Evolutionary conservation across 2,113 vertebrate genomes (phyloP).

Genomic region (Anarhynchus alexandrinus): DNA sequence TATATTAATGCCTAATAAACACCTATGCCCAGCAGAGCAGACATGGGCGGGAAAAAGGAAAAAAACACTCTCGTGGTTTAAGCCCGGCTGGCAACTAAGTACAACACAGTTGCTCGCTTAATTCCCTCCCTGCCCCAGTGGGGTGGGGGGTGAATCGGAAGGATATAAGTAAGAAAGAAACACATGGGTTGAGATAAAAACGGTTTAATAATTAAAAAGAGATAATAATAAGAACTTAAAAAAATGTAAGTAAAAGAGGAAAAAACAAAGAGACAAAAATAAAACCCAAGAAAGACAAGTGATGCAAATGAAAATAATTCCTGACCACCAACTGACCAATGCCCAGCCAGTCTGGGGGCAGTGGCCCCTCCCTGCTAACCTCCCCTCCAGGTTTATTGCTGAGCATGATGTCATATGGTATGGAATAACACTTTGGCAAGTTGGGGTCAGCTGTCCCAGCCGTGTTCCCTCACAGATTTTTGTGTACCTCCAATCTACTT

Average conservation of each 20-base stretch:
- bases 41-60: neutral
- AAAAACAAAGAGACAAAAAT: neutral
- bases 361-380: fast-evolving
- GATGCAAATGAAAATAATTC: neutral
- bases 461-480: neutral
- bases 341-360: neutral
- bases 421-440: neutral
- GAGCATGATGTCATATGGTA: neutral
- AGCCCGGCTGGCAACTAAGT: neutral
- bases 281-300: neutral
- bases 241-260: neutral
- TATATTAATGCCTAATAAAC: neutral
- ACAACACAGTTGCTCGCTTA: fast-evolving
- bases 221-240: neutral
- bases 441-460: neutral
- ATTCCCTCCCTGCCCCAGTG: fast-evolving
- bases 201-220: neutral
- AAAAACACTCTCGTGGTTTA: neutral
- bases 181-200: neutral
- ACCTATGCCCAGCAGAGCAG: neutral
- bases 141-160: neutral
- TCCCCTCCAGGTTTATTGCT: neutral
- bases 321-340: neutral
- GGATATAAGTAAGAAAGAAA: neutral
- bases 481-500: neutral